These are phyloP conservation scores for Rhinolophus sinicus DNA, from an alignment of 2,113 vertebrate species.

Conservation along the genomic window DNA sequence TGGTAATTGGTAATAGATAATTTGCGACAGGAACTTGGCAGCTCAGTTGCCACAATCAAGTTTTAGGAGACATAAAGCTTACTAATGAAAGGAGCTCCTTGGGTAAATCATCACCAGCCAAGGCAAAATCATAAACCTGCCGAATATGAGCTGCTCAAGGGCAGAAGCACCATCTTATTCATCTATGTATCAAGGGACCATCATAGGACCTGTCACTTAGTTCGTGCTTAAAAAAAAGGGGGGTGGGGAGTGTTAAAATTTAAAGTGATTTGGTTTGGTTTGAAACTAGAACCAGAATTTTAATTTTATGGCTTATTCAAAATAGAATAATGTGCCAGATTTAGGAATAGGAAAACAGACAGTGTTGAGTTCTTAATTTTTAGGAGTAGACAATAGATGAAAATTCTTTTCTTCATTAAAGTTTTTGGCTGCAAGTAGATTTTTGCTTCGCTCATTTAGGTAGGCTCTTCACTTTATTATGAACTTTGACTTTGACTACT, in stretches of 20 bases:
- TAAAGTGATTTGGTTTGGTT: not conserved
- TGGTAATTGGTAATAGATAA: slow-evolving; percentile 35
- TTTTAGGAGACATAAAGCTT: slow-evolving; percentile 25
- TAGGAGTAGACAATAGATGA: not conserved
- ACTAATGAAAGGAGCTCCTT: slow-evolving; percentile 37
- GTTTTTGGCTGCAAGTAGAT: not conserved
- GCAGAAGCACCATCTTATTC: not conserved
- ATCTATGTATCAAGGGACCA: not conserved
- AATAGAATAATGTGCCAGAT: not conserved
- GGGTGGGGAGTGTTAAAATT: not conserved
- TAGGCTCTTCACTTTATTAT: not conserved
- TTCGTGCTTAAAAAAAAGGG: not conserved
- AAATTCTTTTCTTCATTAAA: not conserved
- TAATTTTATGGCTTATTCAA: not conserved
- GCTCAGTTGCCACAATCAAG: slow-evolving; percentile 4
- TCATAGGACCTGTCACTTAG: not conserved
- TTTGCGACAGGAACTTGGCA: not conserved
- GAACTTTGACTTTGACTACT: not conserved
- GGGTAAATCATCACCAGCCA: slow-evolving; percentile 23
- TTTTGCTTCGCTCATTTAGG: not conserved
- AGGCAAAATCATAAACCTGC: slow-evolving; percentile 17
- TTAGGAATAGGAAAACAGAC: not conserved
- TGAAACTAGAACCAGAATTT: not conserved
- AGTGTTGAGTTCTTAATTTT: not conserved
- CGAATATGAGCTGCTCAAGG: slow-evolving; percentile 20